Evolutionary conservation across 2,888 invertebrate genomes (phyloP), one percentile per base, ranked within the genome.

Genomic region (Nomada fabriciana): DNA sequence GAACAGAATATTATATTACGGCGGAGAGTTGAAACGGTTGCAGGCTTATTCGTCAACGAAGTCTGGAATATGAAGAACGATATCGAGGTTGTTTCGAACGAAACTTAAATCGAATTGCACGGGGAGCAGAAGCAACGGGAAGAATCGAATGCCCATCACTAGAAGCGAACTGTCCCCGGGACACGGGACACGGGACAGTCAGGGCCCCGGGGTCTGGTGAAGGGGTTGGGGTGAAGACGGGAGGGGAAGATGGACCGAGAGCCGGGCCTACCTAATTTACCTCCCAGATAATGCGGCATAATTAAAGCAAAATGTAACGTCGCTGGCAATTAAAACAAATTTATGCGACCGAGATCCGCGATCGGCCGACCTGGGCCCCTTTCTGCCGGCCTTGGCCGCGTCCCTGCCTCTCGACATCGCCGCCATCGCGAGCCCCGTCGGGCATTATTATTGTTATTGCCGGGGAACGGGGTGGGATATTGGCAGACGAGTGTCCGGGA

Each of bases 241-340:
- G 77, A 80, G 87, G 86, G 85, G 85, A 85, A 91, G 91, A 91
- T 89, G 91, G 89, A 90, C 89, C 89, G 89, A 91, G 91, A 91
- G 89, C 91, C 91, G 93, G 93, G 91, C 93, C 94, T 91, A 94
- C 94, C 94, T 94, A 94, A 94, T 94, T 94, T 94, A 94, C 94
- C 93, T 93, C 94, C 93, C 94, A 93, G 94, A 94, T 94, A 94
- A 94, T 94, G 93, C 94, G 93, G 94, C 93, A 94, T 94, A 94
- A 94, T 94, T 94, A 94, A 94, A 94, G 94, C 94, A 94, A 94
- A 94, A 94, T 94, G 94, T 93, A 94, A 94, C 94, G 94, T 94
- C 94, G 93, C 93, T 94, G 94, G 94, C 94, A 94, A 94, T 94
- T 94, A 94, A 94, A 94, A 94, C 93, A 94, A 94, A 94, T 94